Base-by-base conservation (phyloP, 2,797 vertebrate species). In the Sebastes minor region DNA sequence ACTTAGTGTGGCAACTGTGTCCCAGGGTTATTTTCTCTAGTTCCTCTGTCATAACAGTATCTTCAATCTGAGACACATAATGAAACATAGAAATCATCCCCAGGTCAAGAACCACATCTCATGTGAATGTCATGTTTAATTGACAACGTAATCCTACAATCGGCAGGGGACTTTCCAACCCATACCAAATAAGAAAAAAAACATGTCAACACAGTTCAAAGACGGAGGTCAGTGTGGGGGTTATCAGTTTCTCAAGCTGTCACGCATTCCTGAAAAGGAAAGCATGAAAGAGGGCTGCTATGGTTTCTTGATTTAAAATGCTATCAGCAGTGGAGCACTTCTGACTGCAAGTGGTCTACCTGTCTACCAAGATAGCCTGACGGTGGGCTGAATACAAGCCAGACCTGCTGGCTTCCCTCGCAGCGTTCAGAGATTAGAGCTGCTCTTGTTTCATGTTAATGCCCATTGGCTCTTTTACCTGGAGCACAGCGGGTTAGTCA, bases 341-440 rank as follows among this genome's bases (percentile, higher is more conserved):
- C 42, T 75, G 67, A 71, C 46, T 66, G 66, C 25, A 67, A 76
- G 69, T 64, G 46, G 64, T 76, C 66, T 70, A 75, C 71, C 82
- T 65, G 70, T 76, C 64, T 78, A 52, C 33, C 25, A 28, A 77
- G 82, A 91, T 83, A 90, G 78, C 57, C 80, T 70, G 59, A 70
- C 18, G 11, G 35, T 52, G 65, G 64, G 33, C 76, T 78, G 57
- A 82, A 78, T 22, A 62, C 9, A 64, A 60, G 46, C 53, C 67
- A 72, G 38, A 30, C 65, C 66, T 64, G 33, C 81, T 62, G 66
- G 71, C 57, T 53, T 80, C 27, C 49, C 66, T 76, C 4, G 1
- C 65, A 12, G 62, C 12, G 56, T 9, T 62, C 52, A 66, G 28
- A 81, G 27, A 79, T 81, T 71, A 73, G 49, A 32, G 81, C 56